These are phyloP conservation scores for Macaca nemestrina DNA, from an alignment of 2,113 vertebrate genomes.

Conservation along the genomic window DNA sequence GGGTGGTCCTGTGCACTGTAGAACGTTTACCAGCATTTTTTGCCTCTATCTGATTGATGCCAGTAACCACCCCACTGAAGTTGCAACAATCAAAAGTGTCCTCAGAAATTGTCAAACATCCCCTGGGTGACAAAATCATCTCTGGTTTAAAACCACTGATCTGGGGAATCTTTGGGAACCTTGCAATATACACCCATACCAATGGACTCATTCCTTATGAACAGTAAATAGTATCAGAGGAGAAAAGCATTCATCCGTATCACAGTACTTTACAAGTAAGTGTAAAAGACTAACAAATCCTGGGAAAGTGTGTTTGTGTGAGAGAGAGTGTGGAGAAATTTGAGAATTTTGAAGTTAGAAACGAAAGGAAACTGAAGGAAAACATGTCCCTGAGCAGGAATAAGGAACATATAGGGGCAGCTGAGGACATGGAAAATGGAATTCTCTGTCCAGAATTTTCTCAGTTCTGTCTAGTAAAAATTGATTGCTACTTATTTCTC, in stretches of 20 bases:
- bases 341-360: conserved; percentile 10
- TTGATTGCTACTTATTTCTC: background rate
- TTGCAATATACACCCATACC: background rate
- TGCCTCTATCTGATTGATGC: background rate
- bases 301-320: background rate
- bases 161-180: background rate
- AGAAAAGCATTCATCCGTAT: background rate
- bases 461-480: background rate
- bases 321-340: background rate
- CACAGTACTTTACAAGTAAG: background rate
- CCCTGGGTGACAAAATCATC: background rate
- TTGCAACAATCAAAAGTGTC: background rate
- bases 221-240: background rate
- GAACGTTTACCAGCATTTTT: background rate
- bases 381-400: background rate
- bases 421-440: background rate
- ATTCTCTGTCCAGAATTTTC: background rate
- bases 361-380: background rate
- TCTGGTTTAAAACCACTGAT: background rate
- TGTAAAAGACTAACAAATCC: background rate
- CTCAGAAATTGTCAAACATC: background rate
- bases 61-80: rapidly evolving
- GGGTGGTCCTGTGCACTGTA: background rate
- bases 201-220: background rate
- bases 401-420: background rate